Evolutionary conservation across 2,113 vertebrate genomes (phyloP), one percentile per base, ranked within the genome.

Genomic region (Tenebrosternarchus preto): DNA sequence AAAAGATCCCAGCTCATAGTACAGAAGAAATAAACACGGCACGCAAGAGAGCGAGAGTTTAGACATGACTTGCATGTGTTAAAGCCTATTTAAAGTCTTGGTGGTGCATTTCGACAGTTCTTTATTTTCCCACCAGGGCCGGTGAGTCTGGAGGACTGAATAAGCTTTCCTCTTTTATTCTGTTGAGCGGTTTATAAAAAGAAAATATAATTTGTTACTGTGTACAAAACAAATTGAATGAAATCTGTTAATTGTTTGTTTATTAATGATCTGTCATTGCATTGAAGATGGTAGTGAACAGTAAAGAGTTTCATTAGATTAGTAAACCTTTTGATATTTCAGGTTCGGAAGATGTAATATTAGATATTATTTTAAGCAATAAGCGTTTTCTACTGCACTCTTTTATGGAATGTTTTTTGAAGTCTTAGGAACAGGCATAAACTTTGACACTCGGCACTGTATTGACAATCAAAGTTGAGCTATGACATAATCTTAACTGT

Each of bases 191-290:
- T 83, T 74, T 16, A 50, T 55, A 50, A 20, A 85, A 77, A 84
- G 43, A 50, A 50, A 15, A 80, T 25, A 83, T 66, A 56, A 74
- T 78, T 25, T 79, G 80, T 86, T 76, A 80, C 78, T 50, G n/a
- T 90, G 86, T 88, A 87, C 78, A 90, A 73, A 86, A 71, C 75
- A 73, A 68, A 19, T 82, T 57, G 27, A 75, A 55, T 53, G 80
- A 36, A 36, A 36, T 36, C 33, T 36, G 6, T 17, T 80, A 82
- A 59, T 82, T 63, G 15, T 77, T 76, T 77, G 86, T 77, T 77
- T 73, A 76, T 80, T 78, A 84, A 87, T 86, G 9, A 72, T 73
- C 15, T 73, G 8, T 64, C 24, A 73, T 50, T 50, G 24, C 16
- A 56, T 60, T 64, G 74, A 67, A 11, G 24, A 12, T 29, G 61